Evolutionary conservation across 1,140 invertebrate species (phyloP).

Genomic region (Procambarus virginalis): DNA sequence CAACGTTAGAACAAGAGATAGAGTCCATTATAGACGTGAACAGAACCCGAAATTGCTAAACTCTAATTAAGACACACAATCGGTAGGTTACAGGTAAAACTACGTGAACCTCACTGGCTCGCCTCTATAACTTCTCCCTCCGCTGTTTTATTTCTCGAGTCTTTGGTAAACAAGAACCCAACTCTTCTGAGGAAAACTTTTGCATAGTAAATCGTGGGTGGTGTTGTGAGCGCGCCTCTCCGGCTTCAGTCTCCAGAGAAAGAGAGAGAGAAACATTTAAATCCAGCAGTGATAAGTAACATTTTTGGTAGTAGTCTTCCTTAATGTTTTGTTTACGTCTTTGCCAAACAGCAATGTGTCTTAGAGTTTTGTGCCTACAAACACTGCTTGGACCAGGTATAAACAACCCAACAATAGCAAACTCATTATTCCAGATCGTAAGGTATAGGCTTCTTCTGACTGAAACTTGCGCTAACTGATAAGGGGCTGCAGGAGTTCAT

Average conservation of each 20-base stretch:
- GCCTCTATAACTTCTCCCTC: not conserved
- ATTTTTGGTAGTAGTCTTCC: not conserved
- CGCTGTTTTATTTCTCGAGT: slow-evolving; percentile 50
- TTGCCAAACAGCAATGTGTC: not conserved
- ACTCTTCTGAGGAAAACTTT: slow-evolving; percentile 55
- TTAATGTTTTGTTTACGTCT: slow-evolving; percentile 1
- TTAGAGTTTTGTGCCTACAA: not conserved
- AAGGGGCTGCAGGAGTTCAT: slow-evolving; percentile 42
- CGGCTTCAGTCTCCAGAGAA: not conserved
- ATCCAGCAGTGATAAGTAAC: slow-evolving; percentile 26
- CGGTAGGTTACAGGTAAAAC: slow-evolving; percentile 50
- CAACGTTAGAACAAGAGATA: slow-evolving; percentile 55
- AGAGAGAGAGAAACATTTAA: slow-evolving; percentile 17
- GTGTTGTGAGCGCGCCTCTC: slow-evolving; percentile 6
- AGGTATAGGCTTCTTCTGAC: slow-evolving; percentile 27
- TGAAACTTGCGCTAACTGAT: slow-evolving; percentile 32
- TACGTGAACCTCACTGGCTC: slow-evolving; percentile 21
- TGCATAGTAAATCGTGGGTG: slow-evolving; percentile 46
- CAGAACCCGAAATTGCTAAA: slow-evolving; percentile 48
- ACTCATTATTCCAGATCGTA: slow-evolving; percentile 31
- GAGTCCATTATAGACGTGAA: slow-evolving; percentile 51
- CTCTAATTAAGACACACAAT: slow-evolving; percentile 58
- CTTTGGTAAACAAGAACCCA: slow-evolving; percentile 58
- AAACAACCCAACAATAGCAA: slow-evolving; percentile 39
- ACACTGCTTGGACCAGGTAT: not conserved